phyloP scores from a whole-genome alignment of 1,140 invertebrate genomes.

The Ladona fulva region DNA sequence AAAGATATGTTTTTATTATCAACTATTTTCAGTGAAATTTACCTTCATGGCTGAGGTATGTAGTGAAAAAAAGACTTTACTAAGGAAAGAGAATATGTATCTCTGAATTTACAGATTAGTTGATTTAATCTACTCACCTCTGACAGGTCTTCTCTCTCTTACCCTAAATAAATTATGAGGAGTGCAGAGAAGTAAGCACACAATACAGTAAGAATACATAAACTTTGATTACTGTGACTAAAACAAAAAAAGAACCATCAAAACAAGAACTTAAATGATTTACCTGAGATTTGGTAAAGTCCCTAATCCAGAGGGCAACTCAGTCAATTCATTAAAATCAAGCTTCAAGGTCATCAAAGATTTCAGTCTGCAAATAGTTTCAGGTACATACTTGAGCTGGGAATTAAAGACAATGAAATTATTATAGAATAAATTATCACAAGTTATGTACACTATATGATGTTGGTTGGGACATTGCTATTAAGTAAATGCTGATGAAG shows the following conservation, averaged over 20 bases:
- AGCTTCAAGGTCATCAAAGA: constrained; percentile 45
- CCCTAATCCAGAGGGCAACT: constrained; percentile 40
- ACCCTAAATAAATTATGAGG: no score
- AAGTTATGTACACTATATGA: no score
- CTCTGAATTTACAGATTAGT: neutral
- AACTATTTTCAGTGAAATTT: no score
- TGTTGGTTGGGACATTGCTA: no score
- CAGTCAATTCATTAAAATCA: constrained; percentile 38
- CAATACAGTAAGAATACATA: no score
- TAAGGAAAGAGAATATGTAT: neutral
- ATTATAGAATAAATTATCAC: no score
- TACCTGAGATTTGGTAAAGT: constrained; percentile 34
- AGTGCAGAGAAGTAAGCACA: no score
- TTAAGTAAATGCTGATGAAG: no score
- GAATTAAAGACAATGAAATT: constrained; percentile 23
- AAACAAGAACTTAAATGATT: no score
- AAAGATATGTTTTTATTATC: no score
- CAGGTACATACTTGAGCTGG: constrained; percentile 40
- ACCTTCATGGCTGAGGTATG: neutral
- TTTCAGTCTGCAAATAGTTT: constrained; percentile 48
- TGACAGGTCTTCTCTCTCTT: constrained; percentile 27
- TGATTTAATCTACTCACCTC: neutral
- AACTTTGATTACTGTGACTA: no score
- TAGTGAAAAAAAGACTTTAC: neutral
- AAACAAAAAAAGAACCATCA: no score